Evolutionary conservation across 2,888 invertebrate genomes (phyloP).

Genomic region (Chymomyza amoena): DNA sequence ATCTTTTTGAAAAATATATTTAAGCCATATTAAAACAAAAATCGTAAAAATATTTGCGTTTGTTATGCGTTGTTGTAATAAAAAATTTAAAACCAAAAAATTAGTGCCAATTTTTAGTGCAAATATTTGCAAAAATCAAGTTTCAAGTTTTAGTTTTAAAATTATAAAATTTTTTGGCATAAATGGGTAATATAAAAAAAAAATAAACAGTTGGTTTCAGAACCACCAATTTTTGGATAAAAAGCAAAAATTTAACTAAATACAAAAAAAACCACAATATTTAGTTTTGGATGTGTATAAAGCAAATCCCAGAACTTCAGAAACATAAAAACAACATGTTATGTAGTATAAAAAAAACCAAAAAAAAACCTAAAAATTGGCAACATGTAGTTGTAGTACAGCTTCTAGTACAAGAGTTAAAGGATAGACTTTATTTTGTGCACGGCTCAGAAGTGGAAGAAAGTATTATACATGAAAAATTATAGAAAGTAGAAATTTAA

Average conservation of each 20-base stretch:
- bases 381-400: conserved; percentile 7
- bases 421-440: background rate
- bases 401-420: background rate
- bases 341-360: background rate
- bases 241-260: conserved; percentile 13
- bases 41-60: conserved; percentile 52
- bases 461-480: conserved; percentile 3
- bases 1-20: conserved; percentile 66
- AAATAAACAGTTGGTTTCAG: conserved; percentile 64
- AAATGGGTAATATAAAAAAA: conserved; percentile 11
- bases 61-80: conserved; percentile 50
- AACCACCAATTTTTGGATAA: conserved; percentile 68
- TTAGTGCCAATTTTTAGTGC: conserved; percentile 73
- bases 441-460: background rate
- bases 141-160: conserved; percentile 42
- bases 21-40: conserved; percentile 43
- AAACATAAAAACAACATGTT: background rate
- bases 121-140: conserved; percentile 57
- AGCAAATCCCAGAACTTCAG: background rate
- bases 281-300: conserved; percentile 47
- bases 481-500: conserved; percentile 8
- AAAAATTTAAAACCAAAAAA: conserved; percentile 41
- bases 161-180: conserved; percentile 5
- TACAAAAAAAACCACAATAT: conserved; percentile 43
- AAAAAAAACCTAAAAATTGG: background rate